Base-by-base conservation (phyloP, 2,888 invertebrate genomes). In the Pherbina coryleti region DNA sequence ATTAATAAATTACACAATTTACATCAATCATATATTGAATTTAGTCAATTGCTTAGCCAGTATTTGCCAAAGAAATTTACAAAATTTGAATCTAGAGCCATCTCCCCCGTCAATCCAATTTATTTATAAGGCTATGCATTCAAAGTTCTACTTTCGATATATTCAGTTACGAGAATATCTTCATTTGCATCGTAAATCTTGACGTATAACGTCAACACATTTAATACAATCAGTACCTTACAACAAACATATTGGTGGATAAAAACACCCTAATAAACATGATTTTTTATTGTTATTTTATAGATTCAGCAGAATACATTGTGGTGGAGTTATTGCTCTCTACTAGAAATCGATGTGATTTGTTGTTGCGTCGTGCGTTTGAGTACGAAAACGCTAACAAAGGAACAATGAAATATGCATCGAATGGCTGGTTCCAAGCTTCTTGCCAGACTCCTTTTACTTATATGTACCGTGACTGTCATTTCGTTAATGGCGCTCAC, bases 391-490 rank as follows among this genome's bases (percentile, higher is more conserved):
- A 22, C n/a, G 51, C 22, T n/a, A 28, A 34, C 31, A 71, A 31
- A 55, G 49, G 77, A 81, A 81, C 78, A 72, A 81, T 82, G 80
- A 82, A 82, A 82, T 78, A 85, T 85, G 85, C 82, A 83, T 80
- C 84, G 84, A 75, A 75, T 75, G 67, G 55, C 67, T 53, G 75
- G 67, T 19, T 87, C 88, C 75, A 87, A 84, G 80, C 81, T 89
- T 80, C 86, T 89, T 44, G 87, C 89, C 81, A 85, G 87, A 78
- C 84, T 89, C 25, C 80, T 89, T 75, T 79, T 89, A 77, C 83
- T 89, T 67, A 88, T 89, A 78, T 88, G 86, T 49, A 83, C 88
- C 11, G 86, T 88, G 22, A 88, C 88, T 17, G 84, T 85, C 19
- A 83, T 87, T 69, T 88, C 89, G 3, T 83, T 89, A 49, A 83